Evolutionary conservation across 2,113 vertebrate species (phyloP), one percentile per base, ranked within the genome.

Genomic region (Sceloporus undulatus): DNA sequence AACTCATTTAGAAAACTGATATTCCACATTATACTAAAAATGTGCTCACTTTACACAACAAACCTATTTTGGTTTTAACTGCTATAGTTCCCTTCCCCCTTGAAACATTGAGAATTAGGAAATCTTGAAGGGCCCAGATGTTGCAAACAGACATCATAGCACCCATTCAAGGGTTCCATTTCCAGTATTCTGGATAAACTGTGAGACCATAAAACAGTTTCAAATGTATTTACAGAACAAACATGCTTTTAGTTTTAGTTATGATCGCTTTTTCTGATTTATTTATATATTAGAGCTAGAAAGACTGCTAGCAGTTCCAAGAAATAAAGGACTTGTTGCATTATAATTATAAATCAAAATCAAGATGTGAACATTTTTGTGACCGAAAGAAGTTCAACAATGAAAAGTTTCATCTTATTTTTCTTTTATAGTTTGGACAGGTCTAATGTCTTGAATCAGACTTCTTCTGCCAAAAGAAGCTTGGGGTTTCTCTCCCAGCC

Each of bases 401-500:
- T 68, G 40, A 80, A 87, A 80, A 34, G 2, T 56, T 73, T 74
- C 21, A 34, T n/a, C 27, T 52, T 34, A 52, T n/a, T 65, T 48
- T n/a, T 2, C 16, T 40, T 65, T 62, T 75, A 19, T 34, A 34
- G 34, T 21, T 91, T 34, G 34, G 87, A 27, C 91, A 99, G 98
- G 91, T 96, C 97, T 80, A 96, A 93, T 84, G 93, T 97, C 86
- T 95, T 98, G 77, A 95, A 94, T 78, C 98, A 98, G 92, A 95
- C 93, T 42, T 90, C 97, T 68, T 94, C 98, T 66, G 97, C 97
- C 76, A 99, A 99, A 95, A 98, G 98, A 95, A 99, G 97, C 94
- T 96, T 99, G 76, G 92, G 98, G 78, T 97, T 98, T 94, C 98
- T 98, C 84, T 97, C 98, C 95, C 99, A 99, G 92, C 98, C 98